These are phyloP conservation scores for Pediacus dermestoides DNA, from an alignment of 2,888 invertebrate species.

Conservation along the genomic window DNA sequence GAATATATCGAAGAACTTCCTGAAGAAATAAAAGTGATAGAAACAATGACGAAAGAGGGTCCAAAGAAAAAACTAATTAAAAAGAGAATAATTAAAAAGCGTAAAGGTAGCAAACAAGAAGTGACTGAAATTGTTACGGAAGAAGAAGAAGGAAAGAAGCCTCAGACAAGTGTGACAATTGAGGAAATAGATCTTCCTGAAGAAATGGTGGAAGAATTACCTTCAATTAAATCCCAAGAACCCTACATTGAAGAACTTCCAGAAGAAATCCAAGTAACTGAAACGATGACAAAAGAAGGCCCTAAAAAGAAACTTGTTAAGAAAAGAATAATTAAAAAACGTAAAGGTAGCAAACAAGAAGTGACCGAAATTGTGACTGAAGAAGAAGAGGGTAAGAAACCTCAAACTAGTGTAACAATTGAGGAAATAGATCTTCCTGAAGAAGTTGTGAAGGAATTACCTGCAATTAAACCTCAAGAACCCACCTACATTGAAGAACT, in stretches of 20 bases:
- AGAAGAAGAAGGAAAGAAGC: constrained; percentile 44
- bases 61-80: constrained; percentile 29
- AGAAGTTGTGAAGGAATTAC: constrained; percentile 22
- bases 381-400: constrained; percentile 30
- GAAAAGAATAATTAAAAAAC: constrained; percentile 31
- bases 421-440: constrained; percentile 31
- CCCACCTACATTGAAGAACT: constrained; percentile 29
- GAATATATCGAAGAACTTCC: constrained; percentile 30
- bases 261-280: constrained; percentile 29
- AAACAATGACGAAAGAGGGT: constrained; percentile 24
- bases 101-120: constrained; percentile 48
- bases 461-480: constrained; percentile 24
- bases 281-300: constrained; percentile 32
- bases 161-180: constrained; percentile 44
- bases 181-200: constrained; percentile 25
- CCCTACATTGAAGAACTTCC: constrained; percentile 32
- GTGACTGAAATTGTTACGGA: constrained; percentile 52
- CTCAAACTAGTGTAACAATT: constrained; percentile 28
- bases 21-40: constrained; percentile 26
- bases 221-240: constrained; percentile 40
- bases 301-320: constrained; percentile 29
- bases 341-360: constrained; percentile 37
- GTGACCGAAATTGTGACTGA: constrained; percentile 35
- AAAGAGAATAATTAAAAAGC: constrained; percentile 31
- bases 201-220: constrained; percentile 28